Conservation (phyloP, 2,113 vertebrate genomes). For the Zeus faber region DNA sequence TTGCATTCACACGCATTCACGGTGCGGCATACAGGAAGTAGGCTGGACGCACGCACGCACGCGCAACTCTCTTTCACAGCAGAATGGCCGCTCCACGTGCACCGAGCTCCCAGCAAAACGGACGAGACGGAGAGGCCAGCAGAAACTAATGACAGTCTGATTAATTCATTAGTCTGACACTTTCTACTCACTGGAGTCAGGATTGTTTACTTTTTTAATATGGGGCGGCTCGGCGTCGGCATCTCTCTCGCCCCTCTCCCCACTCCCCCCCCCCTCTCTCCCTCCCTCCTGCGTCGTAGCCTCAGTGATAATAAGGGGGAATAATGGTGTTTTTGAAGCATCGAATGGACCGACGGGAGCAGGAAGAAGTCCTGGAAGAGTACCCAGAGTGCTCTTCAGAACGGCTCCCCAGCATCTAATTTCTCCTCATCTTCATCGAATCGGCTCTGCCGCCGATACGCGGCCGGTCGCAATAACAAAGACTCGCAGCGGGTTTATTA, state of each 20-base stretch:
- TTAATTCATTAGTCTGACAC: constrained; percentile 72
- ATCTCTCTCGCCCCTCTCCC: neutral
- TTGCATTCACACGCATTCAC: constrained; percentile 1
- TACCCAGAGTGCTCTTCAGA: constrained; percentile 23
- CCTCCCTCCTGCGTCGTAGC: neutral
- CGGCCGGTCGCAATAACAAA: too few relatives aligned
- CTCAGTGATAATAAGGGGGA: constrained; percentile 18
- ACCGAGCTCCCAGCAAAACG: constrained; percentile 33
- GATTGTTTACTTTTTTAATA: constrained; percentile 60
- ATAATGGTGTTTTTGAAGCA: constrained; percentile 18
- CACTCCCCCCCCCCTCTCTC: constrained; percentile 7
- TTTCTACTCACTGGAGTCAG: constrained; percentile 45
- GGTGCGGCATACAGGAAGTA: constrained; percentile 24
- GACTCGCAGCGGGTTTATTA: too few relatives aligned
- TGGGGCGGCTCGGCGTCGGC: constrained; percentile 21
- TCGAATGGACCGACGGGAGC: constrained; percentile 9
- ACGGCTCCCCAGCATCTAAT: constrained; percentile 11
- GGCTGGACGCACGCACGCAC: constrained; percentile 11
- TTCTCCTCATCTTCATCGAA: constrained; percentile 37
- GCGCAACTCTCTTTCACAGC: constrained; percentile 50
- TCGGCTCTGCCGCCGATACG: too few relatives aligned
- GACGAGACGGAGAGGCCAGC: constrained; percentile 26
- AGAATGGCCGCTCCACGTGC: constrained; percentile 56
- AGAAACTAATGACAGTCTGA: constrained; percentile 71
- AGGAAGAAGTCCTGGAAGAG: neutral